Base-by-base conservation (phyloP, 2,113 vertebrate genomes). In the Orthonyx spaldingii region DNA sequence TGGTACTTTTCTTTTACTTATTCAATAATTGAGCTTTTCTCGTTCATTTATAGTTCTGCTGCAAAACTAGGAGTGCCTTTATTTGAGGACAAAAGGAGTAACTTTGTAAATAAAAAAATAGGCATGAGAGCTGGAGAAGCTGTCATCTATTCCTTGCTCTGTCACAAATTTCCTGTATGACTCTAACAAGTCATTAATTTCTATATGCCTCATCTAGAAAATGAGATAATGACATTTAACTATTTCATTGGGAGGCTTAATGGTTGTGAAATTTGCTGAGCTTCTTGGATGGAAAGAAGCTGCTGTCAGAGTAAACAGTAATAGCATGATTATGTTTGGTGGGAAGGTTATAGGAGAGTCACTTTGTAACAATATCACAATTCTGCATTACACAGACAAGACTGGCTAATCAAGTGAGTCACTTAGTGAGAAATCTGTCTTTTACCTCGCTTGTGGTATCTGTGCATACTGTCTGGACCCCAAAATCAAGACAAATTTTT, bases 201-300 rank as follows among this genome's bases (percentile, higher is more conserved):
- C 75, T 66, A 63, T 86, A 83, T 64, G 76, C 37, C 92, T 95
- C 96, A 95, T 89, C 88, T 84, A 90, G 83, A 94, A 97, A 96
- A 93, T 83, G 32, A 66, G 90, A 94, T 93, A 95, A 97, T 96
- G 68, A 66, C 64, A 93, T 90, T 95, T 88, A 96, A 77, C 85
- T 92, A 78, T 92, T 95, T 93, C 94, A 90, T 52, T 80, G 79
- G 44, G 49, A 94, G 68, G 83, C 44, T 93, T 92, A 94, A 71
- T 95, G 47, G 41, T 90, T 96, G 71, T 81, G 88, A 96, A 96
- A 96, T 94, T n/a, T 89, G 90, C 90, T 97, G 94, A 96, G 90
- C 88, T 92, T 55, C 79, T 86, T 22, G 64, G 64, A 84, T 49
- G 28, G 82, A 94, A 93, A 80, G 85, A 97, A 96, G 71, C 60